Percentiles rank a stretch among this genome's conserved stretches.
These are phyloP conservation scores for Drosophila carrolli DNA, from an alignment of 1,140 invertebrate species.

Conservation along the genomic window DNA sequence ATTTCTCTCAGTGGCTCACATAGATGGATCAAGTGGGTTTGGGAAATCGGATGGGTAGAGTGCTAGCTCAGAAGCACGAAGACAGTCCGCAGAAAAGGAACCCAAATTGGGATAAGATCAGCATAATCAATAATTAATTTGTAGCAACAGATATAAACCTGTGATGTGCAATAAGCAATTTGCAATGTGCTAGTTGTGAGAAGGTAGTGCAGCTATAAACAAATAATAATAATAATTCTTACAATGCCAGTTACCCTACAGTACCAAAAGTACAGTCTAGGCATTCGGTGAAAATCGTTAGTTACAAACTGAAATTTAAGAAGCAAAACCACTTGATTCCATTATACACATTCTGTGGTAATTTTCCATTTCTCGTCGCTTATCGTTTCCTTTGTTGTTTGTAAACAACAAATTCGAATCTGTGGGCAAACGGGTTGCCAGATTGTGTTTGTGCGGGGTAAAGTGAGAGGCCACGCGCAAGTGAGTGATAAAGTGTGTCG, in stretches of 20 bases:
- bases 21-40: conserved; percentile 6
- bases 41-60: neutral
- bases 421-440: neutral
- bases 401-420: conserved; percentile 12
- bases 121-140: too few species aligned
- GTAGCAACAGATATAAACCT: neutral
- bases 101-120: too few species aligned
- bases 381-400: conserved; percentile 7
- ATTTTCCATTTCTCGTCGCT: conserved; percentile 21
- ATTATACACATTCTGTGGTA: conserved; percentile 6
- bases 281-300: too few species aligned
- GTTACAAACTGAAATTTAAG: neutral
- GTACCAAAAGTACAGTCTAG: conserved; percentile 4
- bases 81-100: conserved; percentile 4
- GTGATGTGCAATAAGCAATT: too few species aligned
- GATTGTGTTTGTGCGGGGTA: conserved; percentile 6
- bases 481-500: neutral
- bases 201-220: neutral
- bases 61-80: conserved; percentile 11
- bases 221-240: too few species aligned
- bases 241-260: neutral
- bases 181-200: neutral
- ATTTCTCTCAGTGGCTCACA: neutral
- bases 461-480: neutral
- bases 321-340: conserved; percentile 2